phyloP scores from a whole-genome alignment of 2,888 invertebrate genomes.

The Harpalus rufipes region DNA sequence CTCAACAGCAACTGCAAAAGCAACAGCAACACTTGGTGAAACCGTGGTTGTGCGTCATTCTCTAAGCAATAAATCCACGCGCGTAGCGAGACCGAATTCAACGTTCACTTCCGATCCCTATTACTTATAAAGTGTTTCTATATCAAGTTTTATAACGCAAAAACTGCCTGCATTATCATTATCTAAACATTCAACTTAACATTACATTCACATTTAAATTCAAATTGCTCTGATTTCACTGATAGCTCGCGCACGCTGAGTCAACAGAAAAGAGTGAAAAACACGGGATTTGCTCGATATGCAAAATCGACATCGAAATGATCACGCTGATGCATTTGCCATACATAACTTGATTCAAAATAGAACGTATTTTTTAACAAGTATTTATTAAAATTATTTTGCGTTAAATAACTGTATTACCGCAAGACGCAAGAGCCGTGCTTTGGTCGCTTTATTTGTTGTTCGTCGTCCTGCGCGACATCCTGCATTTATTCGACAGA shows the following conservation, averaged over 20 bases:
- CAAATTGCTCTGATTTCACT: constrained; percentile 44
- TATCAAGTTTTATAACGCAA: constrained; percentile 55
- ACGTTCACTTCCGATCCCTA: constrained; percentile 54
- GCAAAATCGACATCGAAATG: constrained; percentile 27
- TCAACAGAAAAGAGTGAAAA: constrained; percentile 35
- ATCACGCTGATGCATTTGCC: constrained; percentile 42
- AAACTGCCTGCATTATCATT: constrained; percentile 54
- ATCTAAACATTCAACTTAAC: constrained; percentile 22
- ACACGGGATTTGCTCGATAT: constrained; percentile 47
- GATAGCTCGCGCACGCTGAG: constrained; percentile 33
- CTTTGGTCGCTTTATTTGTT: constrained; percentile 61
- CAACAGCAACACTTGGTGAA: constrained; percentile 47
- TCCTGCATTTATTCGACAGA: constrained; percentile 49
- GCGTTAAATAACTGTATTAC: constrained; percentile 39
- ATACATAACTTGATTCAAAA: constrained; percentile 27
- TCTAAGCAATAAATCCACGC: constrained; percentile 66
- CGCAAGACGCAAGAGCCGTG: constrained; percentile 52
- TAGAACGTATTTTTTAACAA: constrained; percentile 22
- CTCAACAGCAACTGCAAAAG: constrained; percentile 8
- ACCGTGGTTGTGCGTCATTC: constrained; percentile 63
- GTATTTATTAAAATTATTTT: constrained; percentile 42
- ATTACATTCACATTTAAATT: constrained; percentile 43
- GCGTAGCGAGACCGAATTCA: constrained; percentile 58
- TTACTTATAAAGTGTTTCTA: constrained; percentile 58
- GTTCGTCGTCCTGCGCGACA: constrained; percentile 51